These are phyloP conservation scores for Ferdinandea cuprea DNA, from an alignment of 2,888 invertebrate species.

Conservation along the genomic window DNA sequence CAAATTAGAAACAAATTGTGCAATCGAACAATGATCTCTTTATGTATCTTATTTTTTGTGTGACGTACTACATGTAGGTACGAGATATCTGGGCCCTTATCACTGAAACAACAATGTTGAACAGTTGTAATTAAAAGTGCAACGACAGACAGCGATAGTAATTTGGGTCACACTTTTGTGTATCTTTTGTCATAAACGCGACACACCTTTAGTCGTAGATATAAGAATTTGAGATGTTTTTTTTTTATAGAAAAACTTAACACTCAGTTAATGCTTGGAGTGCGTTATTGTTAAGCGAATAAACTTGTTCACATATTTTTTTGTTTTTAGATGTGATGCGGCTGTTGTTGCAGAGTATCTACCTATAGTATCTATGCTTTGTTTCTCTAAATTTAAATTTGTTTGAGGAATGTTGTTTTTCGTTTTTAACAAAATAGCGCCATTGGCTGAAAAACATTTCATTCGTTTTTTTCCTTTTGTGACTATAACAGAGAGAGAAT, in stretches of 20 bases:
- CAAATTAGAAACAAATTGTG: slow-evolving; percentile 21
- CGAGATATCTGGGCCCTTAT: slow-evolving; percentile 17
- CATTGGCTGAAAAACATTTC: slow-evolving; percentile 51
- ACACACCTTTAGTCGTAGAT: background rate
- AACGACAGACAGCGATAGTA: slow-evolving; percentile 15
- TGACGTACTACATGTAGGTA: background rate
- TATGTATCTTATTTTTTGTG: background rate
- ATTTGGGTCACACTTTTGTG: slow-evolving; percentile 46
- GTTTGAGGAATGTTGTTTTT: slow-evolving; percentile 10
- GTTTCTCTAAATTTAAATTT: slow-evolving; percentile 52
- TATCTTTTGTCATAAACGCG: background rate
- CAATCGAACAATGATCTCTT: slow-evolving; percentile 13
- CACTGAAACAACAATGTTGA: slow-evolving; percentile 35
- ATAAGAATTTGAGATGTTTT: slow-evolving; percentile 1
- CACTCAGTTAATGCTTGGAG: too few species aligned
- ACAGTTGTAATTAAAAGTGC: slow-evolving; percentile 62
- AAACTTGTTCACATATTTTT: too few species aligned
- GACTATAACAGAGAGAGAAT: slow-evolving; percentile 26
- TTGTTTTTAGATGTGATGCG: too few species aligned
- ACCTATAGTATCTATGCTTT: slow-evolving; percentile 28
- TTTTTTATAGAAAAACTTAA: slow-evolving; percentile 23
- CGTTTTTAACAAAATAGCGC: slow-evolving; percentile 57
- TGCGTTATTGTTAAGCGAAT: too few species aligned
- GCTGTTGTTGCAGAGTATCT: background rate
- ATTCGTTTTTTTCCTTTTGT: slow-evolving; percentile 4